Evolutionary conservation across 2,888 invertebrate genomes (phyloP), one percentile per base, ranked within the genome.

Genomic region (Drosophila peninsularis): DNA sequence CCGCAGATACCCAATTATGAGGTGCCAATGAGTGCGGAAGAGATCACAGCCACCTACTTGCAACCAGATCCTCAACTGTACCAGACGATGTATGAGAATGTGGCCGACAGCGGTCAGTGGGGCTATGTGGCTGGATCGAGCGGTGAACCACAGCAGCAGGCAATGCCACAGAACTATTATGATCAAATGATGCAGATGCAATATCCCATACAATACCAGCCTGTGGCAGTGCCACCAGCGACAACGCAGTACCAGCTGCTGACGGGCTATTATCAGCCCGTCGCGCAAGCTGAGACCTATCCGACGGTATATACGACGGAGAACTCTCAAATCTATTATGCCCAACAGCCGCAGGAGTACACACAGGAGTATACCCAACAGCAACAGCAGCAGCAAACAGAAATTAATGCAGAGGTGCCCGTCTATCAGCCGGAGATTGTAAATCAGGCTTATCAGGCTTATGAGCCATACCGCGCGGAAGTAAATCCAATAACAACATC

Each of bases 131-230:
- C 72, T 6, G 53, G 66, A 0, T 9, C 71, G 4, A 41, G 14
- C 2, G 52, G n/a, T 11, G 52, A 58, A 5, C 75, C 39, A 7
- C 81, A 65, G 17, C 82, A 71, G 36, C 61, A 60, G 52, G 11
- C 58, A 11, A 11, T 78, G 2, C 79, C 81, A 13, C 84, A 87
- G 39, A 89, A 85, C 49, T 91, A 91, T 50, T 91, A 91, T 54
- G 91, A 92, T 49, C 92, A 92, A 70, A 88, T 91, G 2, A 72
- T 91, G 82, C 90, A 90, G 65, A 89, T 91, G 85, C 91, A 90
- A 56, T 91, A 91, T 55, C 89, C 90, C 70, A 81, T 82, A 62
- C 91, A 88, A 58, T 91, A 91, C 44, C 90, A 91, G 36, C 88
- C 83, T 1, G 83, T 88, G 14, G 64, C 88, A 0, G 88, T 85